Base-by-base conservation (phyloP, 2,113 vertebrate species). In the Polypterus bichir region DNA sequence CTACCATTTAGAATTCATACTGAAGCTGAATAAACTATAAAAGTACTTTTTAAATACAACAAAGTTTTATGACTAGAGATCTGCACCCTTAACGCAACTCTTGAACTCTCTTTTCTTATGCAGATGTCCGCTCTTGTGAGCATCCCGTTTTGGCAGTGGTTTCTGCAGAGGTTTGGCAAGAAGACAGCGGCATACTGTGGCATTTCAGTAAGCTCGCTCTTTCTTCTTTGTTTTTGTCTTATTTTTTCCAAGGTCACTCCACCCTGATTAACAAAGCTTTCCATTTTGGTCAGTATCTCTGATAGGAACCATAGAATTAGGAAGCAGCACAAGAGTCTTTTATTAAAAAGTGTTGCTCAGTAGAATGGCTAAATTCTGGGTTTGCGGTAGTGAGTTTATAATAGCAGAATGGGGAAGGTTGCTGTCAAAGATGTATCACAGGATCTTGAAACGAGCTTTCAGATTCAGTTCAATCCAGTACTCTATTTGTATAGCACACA, bases 131-230 rank as follows among this genome's bases (percentile, higher is more conserved):
- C 94, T 1, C 88, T 81, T 3, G 75, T 93, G 66, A 93, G 93
- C 57, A 85, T 97, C 65, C 96, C 96, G 0, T 69, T 97, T 64
- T 99, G 96, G 96, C 93, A 98, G 65, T 91, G 92, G 89, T 88
- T 93, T 60, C 84, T 97, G 60, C 81, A 91, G 70, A 79, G 74
- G 70, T 92, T 95, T 71, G 96, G 96, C n/a, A 99, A 99, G 85
- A 96, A 87, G 79, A 86, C 77, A 0, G 89, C 93, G 1, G 91
- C 94, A 3, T 88, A 82, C 60, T 87, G 85, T 7, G 94, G 96
- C 59, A 95, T 97, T 81, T 89, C 80, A 5, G 94, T 96, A 82
- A 90, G 89, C 63, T 55, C 7, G 10, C n/a, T 11, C 58, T 27
- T 27, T 54, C 5, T 49, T 56, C 27, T 9, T 44, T 4, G n/a